A percentile compares a stretch with the other conserved stretches of the same genome.
phyloP scores from a whole-genome alignment of 2,797 vertebrate species.

The Gadopsis marmoratus region DNA sequence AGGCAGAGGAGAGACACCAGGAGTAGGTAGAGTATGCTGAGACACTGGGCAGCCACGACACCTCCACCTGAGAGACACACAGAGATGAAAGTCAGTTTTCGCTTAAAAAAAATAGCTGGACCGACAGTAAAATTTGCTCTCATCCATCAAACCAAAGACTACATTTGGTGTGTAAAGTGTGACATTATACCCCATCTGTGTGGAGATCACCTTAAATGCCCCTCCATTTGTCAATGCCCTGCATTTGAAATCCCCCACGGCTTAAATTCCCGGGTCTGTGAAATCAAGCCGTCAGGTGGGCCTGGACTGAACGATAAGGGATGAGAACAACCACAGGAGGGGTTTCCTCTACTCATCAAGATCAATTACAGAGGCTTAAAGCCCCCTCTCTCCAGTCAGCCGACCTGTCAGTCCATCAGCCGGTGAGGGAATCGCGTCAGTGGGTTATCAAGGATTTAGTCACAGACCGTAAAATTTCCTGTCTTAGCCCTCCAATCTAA shows the following conservation, averaged over 20 bases:
- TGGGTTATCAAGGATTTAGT: conserved; percentile 72
- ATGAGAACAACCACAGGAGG: conserved; percentile 63
- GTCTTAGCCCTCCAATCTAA: conserved; percentile 56
- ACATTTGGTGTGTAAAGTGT: conserved; percentile 38
- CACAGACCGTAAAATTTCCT: conserved; percentile 62
- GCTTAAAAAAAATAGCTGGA: neutral
- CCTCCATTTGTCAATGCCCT: conserved; percentile 68
- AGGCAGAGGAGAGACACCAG: conserved; percentile 86
- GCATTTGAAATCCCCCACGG: conserved; percentile 69
- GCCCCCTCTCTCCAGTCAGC: conserved; percentile 48
- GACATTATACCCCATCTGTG: conserved; percentile 58
- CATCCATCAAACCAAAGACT: conserved; percentile 52
- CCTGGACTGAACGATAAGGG: conserved; percentile 73
- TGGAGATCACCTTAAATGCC: conserved; percentile 57
- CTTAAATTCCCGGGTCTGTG: conserved; percentile 67
- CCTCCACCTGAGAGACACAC: conserved; percentile 84
- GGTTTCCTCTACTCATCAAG: conserved; percentile 75
- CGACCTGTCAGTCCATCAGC: conserved; percentile 62
- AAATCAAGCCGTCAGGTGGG: conserved; percentile 78
- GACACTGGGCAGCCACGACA: conserved; percentile 56
- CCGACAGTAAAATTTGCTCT: conserved; percentile 5
- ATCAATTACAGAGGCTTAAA: conserved; percentile 79
- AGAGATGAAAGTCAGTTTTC: conserved; percentile 13
- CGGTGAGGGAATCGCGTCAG: conserved; percentile 58
- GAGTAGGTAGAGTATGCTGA: conserved; percentile 85